phyloP scores from a whole-genome alignment of 1,140 invertebrate genomes.

The Apis florea region DNA sequence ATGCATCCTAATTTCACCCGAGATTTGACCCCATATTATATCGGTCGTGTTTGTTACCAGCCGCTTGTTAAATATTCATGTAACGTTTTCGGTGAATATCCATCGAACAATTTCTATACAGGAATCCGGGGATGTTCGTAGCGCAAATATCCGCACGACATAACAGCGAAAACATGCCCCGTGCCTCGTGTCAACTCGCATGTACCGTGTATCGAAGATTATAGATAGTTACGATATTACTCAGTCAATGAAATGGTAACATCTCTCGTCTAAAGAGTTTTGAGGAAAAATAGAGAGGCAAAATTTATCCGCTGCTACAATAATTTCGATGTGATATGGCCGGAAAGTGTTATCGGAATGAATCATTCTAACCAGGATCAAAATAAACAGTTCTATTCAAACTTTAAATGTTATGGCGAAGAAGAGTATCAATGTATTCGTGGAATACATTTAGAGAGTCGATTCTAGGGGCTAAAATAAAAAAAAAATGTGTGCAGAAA shows the following conservation, averaged over 20 bases:
- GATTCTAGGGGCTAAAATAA: too few relatives aligned
- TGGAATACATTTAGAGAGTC: too few relatives aligned
- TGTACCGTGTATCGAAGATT: neutral
- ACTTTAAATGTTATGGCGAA: too few relatives aligned
- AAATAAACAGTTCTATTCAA: too few relatives aligned
- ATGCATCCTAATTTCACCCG: neutral
- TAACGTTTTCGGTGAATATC: slow-evolving; percentile 32
- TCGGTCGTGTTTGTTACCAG: slow-evolving; percentile 22
- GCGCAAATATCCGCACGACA: slow-evolving; percentile 27
- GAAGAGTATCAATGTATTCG: too few relatives aligned
- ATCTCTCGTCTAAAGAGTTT: neutral
- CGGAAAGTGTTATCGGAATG: too few relatives aligned
- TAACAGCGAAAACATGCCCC: slow-evolving; percentile 11
- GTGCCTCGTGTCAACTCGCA: neutral
- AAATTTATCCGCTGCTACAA: neutral
- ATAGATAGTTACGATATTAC: slow-evolving; percentile 2
- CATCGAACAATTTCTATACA: slow-evolving; percentile 17
- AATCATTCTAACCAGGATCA: too few relatives aligned
- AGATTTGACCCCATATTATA: slow-evolving; percentile 15
- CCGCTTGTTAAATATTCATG: slow-evolving; percentile 40
- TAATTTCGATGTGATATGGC: neutral
- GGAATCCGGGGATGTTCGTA: slow-evolving; percentile 1
- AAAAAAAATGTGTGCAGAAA: too few relatives aligned
- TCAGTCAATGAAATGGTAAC: neutral
- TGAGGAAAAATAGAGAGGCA: neutral